Evolutionary conservation across 2,888 invertebrate species (phyloP).

Genomic region (Shargacucullia verbasci): DNA sequence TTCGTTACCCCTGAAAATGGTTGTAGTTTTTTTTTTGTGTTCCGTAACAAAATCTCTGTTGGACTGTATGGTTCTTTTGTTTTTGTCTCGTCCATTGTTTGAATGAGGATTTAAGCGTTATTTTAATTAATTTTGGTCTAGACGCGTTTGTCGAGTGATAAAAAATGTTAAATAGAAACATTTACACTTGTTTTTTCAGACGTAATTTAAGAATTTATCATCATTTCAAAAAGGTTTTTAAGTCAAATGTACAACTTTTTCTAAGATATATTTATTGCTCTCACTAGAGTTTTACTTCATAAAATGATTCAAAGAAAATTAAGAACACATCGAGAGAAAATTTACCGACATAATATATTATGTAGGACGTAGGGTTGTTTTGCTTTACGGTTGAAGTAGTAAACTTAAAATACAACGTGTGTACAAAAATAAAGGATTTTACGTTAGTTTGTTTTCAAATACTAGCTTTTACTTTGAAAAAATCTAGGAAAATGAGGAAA

Average conservation of each 20-base stretch:
- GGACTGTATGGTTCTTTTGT: constrained; percentile 1
- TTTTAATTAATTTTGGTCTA: constrained; percentile 6
- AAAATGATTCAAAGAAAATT: constrained; percentile 26
- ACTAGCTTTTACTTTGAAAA: neutral
- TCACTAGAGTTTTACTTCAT: constrained; percentile 12
- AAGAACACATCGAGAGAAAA: constrained; percentile 27
- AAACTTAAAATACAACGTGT: constrained; percentile 23
- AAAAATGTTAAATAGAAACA: neutral
- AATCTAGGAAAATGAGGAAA: no score
- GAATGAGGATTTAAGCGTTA: constrained; percentile 8
- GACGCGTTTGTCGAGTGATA: neutral
- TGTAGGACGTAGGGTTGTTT: constrained; percentile 33
- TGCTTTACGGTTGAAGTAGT: constrained; percentile 19
- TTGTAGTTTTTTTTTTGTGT: constrained; percentile 14
- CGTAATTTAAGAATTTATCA: neutral
- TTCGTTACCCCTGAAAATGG: constrained; percentile 25
- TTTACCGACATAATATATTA: constrained; percentile 37
- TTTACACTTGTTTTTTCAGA: neutral
- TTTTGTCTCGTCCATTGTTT: constrained; percentile 14
- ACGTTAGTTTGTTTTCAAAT: constrained; percentile 2
- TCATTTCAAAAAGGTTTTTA: neutral
- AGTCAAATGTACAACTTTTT: neutral
- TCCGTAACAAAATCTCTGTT: constrained; percentile 8
- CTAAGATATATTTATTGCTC: neutral
- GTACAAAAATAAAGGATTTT: constrained; percentile 8